phyloP scores from a whole-genome alignment of 1,140 invertebrate genomes.

The Drosophila kepulauana region DNA sequence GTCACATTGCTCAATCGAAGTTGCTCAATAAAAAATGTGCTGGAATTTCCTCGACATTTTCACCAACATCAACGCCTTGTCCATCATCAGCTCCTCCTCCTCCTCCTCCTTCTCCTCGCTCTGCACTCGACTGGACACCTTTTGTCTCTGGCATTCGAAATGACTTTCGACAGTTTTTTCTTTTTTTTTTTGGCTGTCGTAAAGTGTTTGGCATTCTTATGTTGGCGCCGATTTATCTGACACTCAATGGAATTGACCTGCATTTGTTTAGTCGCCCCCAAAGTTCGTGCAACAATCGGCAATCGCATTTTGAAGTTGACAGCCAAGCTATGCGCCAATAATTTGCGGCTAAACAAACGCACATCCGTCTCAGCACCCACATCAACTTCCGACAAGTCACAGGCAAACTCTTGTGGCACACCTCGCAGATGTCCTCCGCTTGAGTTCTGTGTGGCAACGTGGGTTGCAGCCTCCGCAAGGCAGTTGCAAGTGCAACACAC shows the following conservation, averaged over 20 bases:
- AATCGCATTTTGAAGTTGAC: slow-evolving; percentile 5
- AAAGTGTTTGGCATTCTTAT: too few species aligned
- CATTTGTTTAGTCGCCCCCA: slow-evolving; percentile 49
- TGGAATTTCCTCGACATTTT: slow-evolving; percentile 66
- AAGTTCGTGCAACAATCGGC: slow-evolving; percentile 5
- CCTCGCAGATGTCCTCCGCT: neutral
- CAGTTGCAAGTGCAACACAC: slow-evolving; percentile 6
- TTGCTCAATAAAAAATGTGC: slow-evolving; percentile 73
- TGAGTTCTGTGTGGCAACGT: neutral
- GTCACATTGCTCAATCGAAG: slow-evolving; percentile 68
- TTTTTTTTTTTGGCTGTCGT: slow-evolving; percentile 49
- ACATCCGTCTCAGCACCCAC: neutral
- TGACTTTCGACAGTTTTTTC: slow-evolving; percentile 45
- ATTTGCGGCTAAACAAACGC: slow-evolving; percentile 49
- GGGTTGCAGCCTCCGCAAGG: neutral
- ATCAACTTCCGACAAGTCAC: neutral
- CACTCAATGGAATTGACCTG: slow-evolving; percentile 60
- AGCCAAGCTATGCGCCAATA: slow-evolving; percentile 46
- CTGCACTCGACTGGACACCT: neutral
- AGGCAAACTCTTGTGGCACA: neutral
- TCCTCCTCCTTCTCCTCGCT: neutral
- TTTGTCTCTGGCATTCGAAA: slow-evolving; percentile 35
- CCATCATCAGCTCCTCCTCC: neutral
- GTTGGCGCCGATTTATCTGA: slow-evolving; percentile 43
- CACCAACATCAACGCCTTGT: slow-evolving; percentile 52